Evolutionary conservation across 2,888 invertebrate species (phyloP).

Genomic region (Pemphredon lugubris): DNA sequence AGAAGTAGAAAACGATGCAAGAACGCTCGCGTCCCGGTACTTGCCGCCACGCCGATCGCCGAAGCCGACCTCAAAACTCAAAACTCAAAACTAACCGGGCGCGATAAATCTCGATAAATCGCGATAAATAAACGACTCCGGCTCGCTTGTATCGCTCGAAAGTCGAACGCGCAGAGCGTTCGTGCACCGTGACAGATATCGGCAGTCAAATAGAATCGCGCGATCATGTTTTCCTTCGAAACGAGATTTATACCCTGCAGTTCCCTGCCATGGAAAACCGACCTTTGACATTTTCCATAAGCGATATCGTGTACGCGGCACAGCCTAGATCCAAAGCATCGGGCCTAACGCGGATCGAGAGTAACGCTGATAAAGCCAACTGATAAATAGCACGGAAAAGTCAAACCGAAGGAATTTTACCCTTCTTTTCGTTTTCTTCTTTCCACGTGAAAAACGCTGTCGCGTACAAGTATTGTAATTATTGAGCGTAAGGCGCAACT

Average conservation of each 20-base stretch:
- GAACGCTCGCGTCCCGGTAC: not conserved
- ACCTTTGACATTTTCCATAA: conserved; percentile 40
- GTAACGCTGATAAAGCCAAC: not conserved
- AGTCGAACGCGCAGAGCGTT: conserved; percentile 35
- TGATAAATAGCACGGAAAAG: too few species aligned
- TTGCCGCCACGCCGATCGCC: not conserved
- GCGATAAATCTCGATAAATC: conserved; percentile 39
- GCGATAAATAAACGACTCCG: conserved; percentile 10
- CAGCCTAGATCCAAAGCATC: conserved; percentile 27
- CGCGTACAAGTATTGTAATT: too few species aligned
- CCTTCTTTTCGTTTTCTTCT: too few species aligned
- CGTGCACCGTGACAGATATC: conserved; percentile 37
- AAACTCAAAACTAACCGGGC: conserved; percentile 6
- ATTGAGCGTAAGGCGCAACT: too few species aligned
- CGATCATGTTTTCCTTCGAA: conserved; percentile 30
- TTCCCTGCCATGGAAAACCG: conserved; percentile 32
- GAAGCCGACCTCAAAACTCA: not conserved
- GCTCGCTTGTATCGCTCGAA: conserved; percentile 28
- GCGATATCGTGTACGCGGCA: conserved; percentile 18
- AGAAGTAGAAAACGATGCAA: too few species aligned
- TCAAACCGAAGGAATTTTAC: too few species aligned
- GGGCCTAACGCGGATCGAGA: not conserved
- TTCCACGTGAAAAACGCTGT: too few species aligned
- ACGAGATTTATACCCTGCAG: conserved; percentile 44
- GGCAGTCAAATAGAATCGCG: conserved; percentile 12